Evolutionary conservation across 2,888 invertebrate species (phyloP).

Genomic region (Glyphotaelius pellucidus): DNA sequence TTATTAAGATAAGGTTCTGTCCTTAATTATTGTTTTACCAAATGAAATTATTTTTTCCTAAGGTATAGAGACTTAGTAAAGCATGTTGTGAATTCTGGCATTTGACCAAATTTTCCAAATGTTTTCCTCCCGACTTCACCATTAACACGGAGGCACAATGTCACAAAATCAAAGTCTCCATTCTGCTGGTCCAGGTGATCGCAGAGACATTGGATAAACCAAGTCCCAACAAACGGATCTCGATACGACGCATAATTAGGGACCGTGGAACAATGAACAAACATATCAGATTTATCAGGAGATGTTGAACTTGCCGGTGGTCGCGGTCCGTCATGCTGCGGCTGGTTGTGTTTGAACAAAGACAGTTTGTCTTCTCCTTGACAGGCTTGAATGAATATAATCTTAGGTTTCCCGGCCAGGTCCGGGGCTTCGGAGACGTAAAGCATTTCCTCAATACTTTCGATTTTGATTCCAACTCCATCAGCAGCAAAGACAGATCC

Average conservation of each 20-base stretch:
- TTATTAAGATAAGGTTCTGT: no score
- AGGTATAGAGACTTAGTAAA: slow-evolving; percentile 48
- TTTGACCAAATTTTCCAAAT: slow-evolving; percentile 32
- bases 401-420: slow-evolving; percentile 75
- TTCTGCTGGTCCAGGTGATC: slow-evolving; percentile 45
- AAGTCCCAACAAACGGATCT: slow-evolving; percentile 36
- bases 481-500: slow-evolving; percentile 76
- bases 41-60: neutral
- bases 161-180: slow-evolving; percentile 1
- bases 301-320: neutral
- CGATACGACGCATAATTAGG: slow-evolving; percentile 49
- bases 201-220: slow-evolving; percentile 57
- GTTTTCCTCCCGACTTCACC: slow-evolving; percentile 34
- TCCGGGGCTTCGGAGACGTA: slow-evolving; percentile 68
- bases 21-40: neutral
- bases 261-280: slow-evolving; percentile 44
- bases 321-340: slow-evolving; percentile 40
- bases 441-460: slow-evolving; percentile 74
- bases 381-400: slow-evolving; percentile 79
- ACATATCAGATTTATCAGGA: slow-evolving; percentile 54
- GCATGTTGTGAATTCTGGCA: slow-evolving; percentile 40
- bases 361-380: slow-evolving; percentile 71
- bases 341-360: neutral
- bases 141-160: slow-evolving; percentile 45
- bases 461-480: slow-evolving; percentile 73